Evolutionary conservation across 2,113 vertebrate genomes (phyloP).

Genomic region (Cebidichthys violaceus): DNA sequence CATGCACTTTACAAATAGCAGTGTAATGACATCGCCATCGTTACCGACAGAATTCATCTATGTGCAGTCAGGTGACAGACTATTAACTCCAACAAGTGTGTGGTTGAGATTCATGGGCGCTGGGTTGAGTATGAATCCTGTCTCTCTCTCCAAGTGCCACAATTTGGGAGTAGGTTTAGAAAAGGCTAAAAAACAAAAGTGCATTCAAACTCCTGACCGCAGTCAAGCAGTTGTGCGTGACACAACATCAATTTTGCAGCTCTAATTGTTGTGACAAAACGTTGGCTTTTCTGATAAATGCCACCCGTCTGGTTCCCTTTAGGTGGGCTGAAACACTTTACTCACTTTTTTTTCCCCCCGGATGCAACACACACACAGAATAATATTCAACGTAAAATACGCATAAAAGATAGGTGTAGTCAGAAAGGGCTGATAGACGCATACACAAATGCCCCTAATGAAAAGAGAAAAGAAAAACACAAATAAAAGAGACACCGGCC

Average conservation of each 20-base stretch:
- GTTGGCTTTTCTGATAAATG: conserved; percentile 38
- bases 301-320: conserved; percentile 17
- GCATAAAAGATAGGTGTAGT: conserved; percentile 35
- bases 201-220: conserved; percentile 38
- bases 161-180: conserved; percentile 23
- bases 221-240: conserved; percentile 33
- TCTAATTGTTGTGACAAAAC: conserved; percentile 43
- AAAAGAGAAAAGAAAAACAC: conserved; percentile 34
- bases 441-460: conserved; percentile 1
- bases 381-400: conserved; percentile 22
- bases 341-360: conserved; percentile 8
- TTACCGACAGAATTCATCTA: not conserved
- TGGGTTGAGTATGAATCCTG: conserved; percentile 17
- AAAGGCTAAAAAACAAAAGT: conserved; percentile 36
- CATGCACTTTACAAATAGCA: not conserved
- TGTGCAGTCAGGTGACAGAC: not conserved
- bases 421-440: conserved; percentile 24
- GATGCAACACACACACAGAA: conserved; percentile 40
- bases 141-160: conserved; percentile 28
- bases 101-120: not conserved
- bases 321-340: not conserved
- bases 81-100: conserved; percentile 11
- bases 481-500: conserved; percentile 20
- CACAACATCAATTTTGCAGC: conserved; percentile 39
- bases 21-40: not conserved